Conservation (phyloP, 1,140 invertebrate species). For the Drosophila fuyamai region DNA sequence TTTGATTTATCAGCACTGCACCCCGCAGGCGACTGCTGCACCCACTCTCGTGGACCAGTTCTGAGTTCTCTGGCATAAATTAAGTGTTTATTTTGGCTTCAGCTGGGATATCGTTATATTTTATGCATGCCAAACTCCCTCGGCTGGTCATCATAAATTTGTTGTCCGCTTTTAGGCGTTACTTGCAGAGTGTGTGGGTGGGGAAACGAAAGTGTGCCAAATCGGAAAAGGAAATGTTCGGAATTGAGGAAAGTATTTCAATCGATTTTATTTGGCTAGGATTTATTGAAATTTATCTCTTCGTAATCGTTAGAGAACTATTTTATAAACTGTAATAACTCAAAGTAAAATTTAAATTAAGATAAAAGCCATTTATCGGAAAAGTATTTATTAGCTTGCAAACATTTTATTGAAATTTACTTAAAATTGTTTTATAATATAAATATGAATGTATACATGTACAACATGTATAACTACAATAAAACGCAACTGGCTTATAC, state of each 20-base stretch:
- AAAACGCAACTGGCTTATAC: no score
- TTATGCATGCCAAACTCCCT: conserved; percentile 22
- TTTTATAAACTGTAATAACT: not conserved
- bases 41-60: conserved; percentile 2
- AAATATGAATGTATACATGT: no score
- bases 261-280: not conserved
- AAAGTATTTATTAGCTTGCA: not conserved
- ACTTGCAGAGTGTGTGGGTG: not conserved
- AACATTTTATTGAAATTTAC: not conserved
- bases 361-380: not conserved
- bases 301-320: not conserved
- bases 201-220: conserved; percentile 3
- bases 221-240: not conserved
- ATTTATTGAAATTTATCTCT: not conserved
- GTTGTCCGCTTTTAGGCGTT: conserved; percentile 5
- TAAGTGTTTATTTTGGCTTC: conserved; percentile 51
- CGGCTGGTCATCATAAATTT: conserved; percentile 24
- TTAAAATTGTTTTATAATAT: no score
- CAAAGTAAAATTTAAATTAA: not conserved
- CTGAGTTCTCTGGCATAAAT: conserved; percentile 33
- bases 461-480: no score
- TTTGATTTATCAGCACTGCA: conserved; percentile 56
- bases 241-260: not conserved
- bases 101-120: conserved; percentile 37
- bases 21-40: conserved; percentile 23